These are phyloP conservation scores for Intellagama lesueurii DNA, from an alignment of 2,797 vertebrate genomes.

Conservation along the genomic window DNA sequence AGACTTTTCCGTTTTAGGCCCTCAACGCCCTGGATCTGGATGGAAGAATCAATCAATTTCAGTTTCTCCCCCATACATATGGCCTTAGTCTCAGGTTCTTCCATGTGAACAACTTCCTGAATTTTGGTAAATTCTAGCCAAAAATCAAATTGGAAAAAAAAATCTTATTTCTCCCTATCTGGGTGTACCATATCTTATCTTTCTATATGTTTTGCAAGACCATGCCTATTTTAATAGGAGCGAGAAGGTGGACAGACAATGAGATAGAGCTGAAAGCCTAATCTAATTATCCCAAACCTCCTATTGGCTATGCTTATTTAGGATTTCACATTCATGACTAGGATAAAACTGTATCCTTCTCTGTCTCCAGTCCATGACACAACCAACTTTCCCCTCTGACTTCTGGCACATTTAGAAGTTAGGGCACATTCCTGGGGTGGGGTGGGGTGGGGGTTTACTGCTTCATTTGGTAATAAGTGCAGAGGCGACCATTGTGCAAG, in stretches of 20 bases:
- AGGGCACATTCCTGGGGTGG: no score
- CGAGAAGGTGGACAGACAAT: no score
- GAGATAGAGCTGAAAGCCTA: not conserved
- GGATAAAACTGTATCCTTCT: not conserved
- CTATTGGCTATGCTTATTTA: not conserved
- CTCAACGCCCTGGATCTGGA: no score
- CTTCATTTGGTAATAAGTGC: not conserved
- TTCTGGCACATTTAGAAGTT: not conserved
- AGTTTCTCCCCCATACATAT: no score
- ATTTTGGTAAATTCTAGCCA: no score
- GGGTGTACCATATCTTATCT: not conserved
- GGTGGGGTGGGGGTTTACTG: constrained; percentile 3
- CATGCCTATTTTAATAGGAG: not conserved
- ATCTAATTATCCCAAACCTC: not conserved
- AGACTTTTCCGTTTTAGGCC: no score
- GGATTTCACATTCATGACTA: not conserved
- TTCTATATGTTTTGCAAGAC: not conserved
- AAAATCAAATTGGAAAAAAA: not conserved
- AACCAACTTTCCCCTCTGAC: not conserved
- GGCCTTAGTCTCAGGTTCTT: no score
- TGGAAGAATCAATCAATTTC: no score
- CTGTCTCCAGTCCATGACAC: not conserved
- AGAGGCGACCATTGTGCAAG: constrained; percentile 8
- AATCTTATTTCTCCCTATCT: not conserved
- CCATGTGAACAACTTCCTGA: no score